These are phyloP conservation scores for Nephotettix cincticeps DNA, from an alignment of 1,140 invertebrate species.

Conservation along the genomic window DNA sequence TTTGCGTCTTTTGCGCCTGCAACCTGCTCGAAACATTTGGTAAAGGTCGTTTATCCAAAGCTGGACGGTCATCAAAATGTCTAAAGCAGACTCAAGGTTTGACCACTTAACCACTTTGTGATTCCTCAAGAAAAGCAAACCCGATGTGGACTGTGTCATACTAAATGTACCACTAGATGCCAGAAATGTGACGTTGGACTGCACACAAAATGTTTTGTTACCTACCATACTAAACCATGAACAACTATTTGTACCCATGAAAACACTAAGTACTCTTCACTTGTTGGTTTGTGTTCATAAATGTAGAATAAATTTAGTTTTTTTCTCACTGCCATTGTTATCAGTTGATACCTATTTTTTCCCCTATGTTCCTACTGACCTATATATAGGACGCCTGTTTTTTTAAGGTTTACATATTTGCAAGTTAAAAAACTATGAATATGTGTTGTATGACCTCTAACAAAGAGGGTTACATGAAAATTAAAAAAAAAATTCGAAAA, in stretches of 20 bases:
- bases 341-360: neutral
- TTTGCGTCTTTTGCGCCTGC: too few species aligned
- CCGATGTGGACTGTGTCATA: neutral
- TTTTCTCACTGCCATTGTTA: neutral
- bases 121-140: neutral
- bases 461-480: neutral
- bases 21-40: neutral
- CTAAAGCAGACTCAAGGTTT: too few species aligned
- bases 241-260: neutral
- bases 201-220: neutral
- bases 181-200: neutral
- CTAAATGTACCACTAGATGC: neutral
- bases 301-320: neutral
- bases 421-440: neutral
- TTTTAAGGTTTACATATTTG: neutral
- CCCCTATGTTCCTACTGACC: neutral
- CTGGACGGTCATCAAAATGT: too few species aligned
- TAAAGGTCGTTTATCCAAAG: too few species aligned
- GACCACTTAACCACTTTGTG: neutral
- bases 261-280: neutral
- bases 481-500: neutral
- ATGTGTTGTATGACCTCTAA: neutral
- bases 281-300: neutral
- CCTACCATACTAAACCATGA: neutral
- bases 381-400: neutral